Conservation (phyloP, 30 jellyfish, hydroid and myxozoan genomes). For the Hydractinia echinata region DNA sequence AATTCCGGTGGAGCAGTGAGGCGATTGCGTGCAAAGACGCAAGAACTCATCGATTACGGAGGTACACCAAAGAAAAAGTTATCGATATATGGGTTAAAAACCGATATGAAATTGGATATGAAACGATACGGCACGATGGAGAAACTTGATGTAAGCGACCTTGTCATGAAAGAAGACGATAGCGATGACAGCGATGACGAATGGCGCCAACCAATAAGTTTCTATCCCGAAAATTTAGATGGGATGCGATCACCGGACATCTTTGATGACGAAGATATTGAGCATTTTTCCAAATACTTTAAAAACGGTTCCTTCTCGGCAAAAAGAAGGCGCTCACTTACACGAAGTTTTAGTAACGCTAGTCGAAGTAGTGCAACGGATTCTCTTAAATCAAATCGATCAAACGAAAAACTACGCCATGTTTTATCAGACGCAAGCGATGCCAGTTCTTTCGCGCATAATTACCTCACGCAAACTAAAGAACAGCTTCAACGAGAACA, state of each 20-base stretch:
- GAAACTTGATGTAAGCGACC: slow-evolving; percentile 32
- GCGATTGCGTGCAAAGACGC: not conserved
- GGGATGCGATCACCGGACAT: slow-evolving; percentile 11
- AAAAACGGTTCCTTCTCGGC: not conserved
- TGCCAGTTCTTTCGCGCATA: not conserved
- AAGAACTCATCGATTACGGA: not conserved
- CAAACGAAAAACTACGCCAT: slow-evolving; percentile 6
- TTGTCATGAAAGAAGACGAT: slow-evolving; percentile 18
- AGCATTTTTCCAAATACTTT: not conserved
- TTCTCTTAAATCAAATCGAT: not conserved
- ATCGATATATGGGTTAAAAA: slow-evolving; percentile 1
- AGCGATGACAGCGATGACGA: slow-evolving; percentile 7
- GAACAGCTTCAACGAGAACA: not conserved
- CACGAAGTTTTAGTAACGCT: slow-evolving; percentile 9
- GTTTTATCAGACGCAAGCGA: not conserved
- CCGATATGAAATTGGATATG: slow-evolving; percentile 15
- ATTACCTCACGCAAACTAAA: slow-evolving; percentile 16
- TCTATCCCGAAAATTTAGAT: not conserved
- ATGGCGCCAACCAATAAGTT: slow-evolving; percentile 5
- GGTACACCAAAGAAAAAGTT: not conserved
- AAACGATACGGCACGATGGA: slow-evolving; percentile 28
- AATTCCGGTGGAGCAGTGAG: slow-evolving; percentile 28
- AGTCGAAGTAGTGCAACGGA: slow-evolving; percentile 13
- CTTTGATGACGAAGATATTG: slow-evolving; percentile 29
- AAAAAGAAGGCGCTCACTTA: not conserved